Conservation (phyloP, 2,113 vertebrate species). For the Pangasianodon hypophthalmus region DNA sequence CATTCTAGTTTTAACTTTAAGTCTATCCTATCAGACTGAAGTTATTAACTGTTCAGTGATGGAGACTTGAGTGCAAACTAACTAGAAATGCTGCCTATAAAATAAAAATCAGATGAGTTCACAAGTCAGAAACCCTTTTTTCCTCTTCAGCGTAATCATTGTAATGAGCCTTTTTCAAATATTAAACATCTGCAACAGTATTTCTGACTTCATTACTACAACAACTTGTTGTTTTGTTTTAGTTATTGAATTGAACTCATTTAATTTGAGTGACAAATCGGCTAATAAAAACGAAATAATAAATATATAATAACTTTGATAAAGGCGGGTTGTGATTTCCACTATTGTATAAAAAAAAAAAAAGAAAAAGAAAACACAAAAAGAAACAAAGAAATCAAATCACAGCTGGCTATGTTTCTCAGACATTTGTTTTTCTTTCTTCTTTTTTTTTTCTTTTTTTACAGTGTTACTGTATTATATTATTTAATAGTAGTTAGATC, state of each 20-base stretch:
- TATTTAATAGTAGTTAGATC: no score
- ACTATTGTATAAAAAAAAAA: background rate
- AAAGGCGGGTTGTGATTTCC: background rate
- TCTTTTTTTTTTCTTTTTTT: background rate
- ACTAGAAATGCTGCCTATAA: no score
- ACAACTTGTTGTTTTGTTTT: background rate
- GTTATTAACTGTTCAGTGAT: background rate
- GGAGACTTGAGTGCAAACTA: background rate
- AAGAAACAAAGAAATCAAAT: background rate
- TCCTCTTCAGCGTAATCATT: no score
- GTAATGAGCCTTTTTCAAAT: no score
- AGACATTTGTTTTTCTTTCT: background rate
- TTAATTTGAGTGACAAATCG: background rate
- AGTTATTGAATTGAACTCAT: background rate
- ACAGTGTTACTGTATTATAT: background rate
- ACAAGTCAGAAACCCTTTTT: background rate
- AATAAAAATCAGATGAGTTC: background rate
- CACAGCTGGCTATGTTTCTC: background rate
- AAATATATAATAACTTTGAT: background rate
- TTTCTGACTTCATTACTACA: background rate
- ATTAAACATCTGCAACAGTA: background rate
- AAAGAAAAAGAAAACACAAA: no score
- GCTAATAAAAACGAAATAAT: background rate
- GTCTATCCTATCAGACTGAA: background rate
- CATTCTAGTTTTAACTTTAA: background rate